Evolutionary conservation across 2,797 vertebrate species (phyloP).

Genomic region (Phataginus tetradactyla): DNA sequence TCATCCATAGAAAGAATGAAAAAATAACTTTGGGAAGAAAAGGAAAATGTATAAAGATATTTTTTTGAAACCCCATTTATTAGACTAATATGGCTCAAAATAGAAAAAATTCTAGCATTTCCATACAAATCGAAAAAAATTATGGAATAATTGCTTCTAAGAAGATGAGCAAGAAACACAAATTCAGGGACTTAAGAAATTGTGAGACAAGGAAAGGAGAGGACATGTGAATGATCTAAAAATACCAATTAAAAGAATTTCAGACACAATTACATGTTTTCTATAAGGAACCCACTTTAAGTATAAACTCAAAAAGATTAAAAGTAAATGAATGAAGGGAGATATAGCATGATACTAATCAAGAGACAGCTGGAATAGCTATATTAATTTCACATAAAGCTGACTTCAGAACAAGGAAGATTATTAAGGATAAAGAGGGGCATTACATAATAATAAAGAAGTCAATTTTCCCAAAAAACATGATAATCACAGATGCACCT

Average conservation of each 20-base stretch:
- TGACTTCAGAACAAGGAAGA: not conserved
- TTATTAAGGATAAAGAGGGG: not conserved
- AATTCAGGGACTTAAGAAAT: not conserved
- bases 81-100: not conserved
- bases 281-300: not conserved
- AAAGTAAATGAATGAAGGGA: not conserved
- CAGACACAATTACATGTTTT: not conserved
- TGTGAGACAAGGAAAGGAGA: not conserved
- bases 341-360: too few species aligned
- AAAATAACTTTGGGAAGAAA: not conserved
- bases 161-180: not conserved
- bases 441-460: not conserved
- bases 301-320: not conserved
- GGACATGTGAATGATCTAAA: not conserved
- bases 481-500: not conserved
- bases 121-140: not conserved
- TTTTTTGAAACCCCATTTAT: not conserved
- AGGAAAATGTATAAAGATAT: not conserved
- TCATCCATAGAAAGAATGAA: not conserved
- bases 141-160: not conserved
- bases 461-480: not conserved
- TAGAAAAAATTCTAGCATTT: not conserved
- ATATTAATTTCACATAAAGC: not conserved
- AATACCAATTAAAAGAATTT: not conserved
- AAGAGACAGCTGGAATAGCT: not conserved